Evolutionary conservation across 2,888 invertebrate genomes (phyloP), one percentile per base, ranked within the genome.

Genomic region (Eueremaeus valkanovi): DNA sequence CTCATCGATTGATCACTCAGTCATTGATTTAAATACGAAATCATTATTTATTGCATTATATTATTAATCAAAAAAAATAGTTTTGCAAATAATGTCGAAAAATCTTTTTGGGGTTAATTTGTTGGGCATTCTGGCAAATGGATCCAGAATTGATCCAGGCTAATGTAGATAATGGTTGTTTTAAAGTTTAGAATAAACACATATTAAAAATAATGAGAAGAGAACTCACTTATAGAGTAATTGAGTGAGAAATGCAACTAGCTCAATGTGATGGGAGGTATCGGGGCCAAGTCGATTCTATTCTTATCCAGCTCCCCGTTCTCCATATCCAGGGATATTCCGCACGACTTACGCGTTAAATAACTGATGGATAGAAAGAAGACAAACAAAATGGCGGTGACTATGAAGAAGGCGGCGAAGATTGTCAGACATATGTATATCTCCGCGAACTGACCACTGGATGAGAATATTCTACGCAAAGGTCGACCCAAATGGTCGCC

Each of bases 401-500:
- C 21, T 16, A 66, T 21, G 21, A 40, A 6, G 13, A 66, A 66
- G 3, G 21, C 18, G 36, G 8, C 36, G 21, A 66, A 66, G 6
- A 66, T 36, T 21, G 66, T 36, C 16, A 66, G 66, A 66, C 66
- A 66, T 3, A 66, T 11, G 18, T 66, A 66, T 66, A 66, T n/a
- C 36, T 66, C 66, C n/a, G 36, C 36, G 40, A 36, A 66, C 36
- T 33, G 31, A 21, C 24, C 66, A 21, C 66, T 66, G 6, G 66
- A 21, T 36, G 18, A n/a, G 27, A 36, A 66, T 36, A 66, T 3
- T 36, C n/a, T 8, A 36, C 66, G 33, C 36, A 66, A 40, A 21
- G 66, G 66, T n/a, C 66, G 33, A 1, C 66, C 66, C 21, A 66
- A 66, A 66, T 66, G 66, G 40, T 66, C 66, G 3, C 66, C 66